A percentile compares a stretch with the other conserved stretches of the same genome.
Evolutionary conservation across 2,888 invertebrate species (phyloP).

Genomic region (Scaptomyza tumidula): DNA sequence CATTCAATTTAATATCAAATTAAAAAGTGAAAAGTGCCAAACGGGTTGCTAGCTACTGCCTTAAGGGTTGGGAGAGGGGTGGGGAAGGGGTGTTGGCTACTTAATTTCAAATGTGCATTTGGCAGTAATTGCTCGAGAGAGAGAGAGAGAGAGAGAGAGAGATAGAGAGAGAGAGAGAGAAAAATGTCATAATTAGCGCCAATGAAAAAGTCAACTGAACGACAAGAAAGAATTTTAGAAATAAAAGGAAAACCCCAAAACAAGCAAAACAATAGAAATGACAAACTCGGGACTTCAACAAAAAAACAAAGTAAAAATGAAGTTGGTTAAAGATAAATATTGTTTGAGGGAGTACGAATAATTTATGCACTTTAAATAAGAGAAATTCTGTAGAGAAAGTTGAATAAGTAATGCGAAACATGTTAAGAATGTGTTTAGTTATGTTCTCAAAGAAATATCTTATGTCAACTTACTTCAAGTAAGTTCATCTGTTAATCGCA

Average conservation of each 20-base stretch:
- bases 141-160: constrained; percentile 24
- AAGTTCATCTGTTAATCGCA: too few species aligned
- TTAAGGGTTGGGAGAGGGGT: background rate
- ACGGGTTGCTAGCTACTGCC: background rate
- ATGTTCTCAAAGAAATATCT: too few species aligned
- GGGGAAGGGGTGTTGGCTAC: constrained; percentile 44
- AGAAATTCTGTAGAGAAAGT: too few species aligned
- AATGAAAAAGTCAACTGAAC: constrained; percentile 43
- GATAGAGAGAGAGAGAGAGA: constrained; percentile 29
- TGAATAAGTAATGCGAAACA: too few species aligned
- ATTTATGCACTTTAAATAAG: background rate
- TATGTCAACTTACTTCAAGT: too few species aligned
- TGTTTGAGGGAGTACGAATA: background rate
- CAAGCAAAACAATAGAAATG: constrained; percentile 21
- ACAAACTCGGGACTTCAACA: background rate
- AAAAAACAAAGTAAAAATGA: background rate
- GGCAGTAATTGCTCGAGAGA: constrained; percentile 73
- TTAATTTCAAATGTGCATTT: constrained; percentile 69
- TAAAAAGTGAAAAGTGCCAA: constrained; percentile 36
- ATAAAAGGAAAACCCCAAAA: constrained; percentile 1
- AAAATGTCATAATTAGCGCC: constrained; percentile 70
- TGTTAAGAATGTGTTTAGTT: too few species aligned
- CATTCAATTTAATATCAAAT: constrained; percentile 62
- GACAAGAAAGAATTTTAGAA: background rate
- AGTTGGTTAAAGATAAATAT: background rate